A percentile compares a stretch with the other conserved stretches of the same genome.
Conservation (phyloP, 2,113 vertebrate species). For the Oceanites oceanicus region DNA sequence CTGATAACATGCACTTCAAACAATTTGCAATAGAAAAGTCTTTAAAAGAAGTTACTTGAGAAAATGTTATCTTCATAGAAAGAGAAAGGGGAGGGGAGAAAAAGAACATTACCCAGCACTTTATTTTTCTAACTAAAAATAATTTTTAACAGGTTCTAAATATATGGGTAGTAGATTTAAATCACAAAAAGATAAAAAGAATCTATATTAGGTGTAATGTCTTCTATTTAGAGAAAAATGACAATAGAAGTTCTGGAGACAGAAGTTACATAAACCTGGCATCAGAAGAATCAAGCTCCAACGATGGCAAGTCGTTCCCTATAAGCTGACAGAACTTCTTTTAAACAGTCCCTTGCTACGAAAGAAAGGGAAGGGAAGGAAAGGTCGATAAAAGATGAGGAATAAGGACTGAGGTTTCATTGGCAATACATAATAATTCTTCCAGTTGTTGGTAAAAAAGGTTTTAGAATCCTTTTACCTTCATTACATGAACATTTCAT, state of each 20-base stretch:
- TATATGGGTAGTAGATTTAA: slow-evolving; percentile 36
- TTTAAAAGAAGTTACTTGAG: not conserved
- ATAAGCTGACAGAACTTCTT: not conserved
- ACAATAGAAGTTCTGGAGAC: not conserved
- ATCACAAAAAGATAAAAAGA: slow-evolving; percentile 32
- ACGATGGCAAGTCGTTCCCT: not conserved
- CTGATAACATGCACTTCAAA: not conserved
- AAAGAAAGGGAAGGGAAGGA: not conserved
- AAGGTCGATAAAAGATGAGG: not conserved
- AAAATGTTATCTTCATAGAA: not conserved
- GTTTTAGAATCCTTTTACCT: not conserved
- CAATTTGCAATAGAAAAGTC: not conserved
- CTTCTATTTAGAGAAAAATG: slow-evolving; percentile 28
- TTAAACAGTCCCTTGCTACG: not conserved
- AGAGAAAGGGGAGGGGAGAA: not conserved
- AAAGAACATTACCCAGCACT: not conserved
- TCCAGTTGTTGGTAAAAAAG: not conserved
- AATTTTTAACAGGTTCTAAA: slow-evolving; percentile 15
- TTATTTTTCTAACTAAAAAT: slow-evolving; percentile 12
- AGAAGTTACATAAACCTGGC: not conserved
- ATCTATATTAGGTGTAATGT: not conserved
- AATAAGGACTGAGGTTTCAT: not conserved
- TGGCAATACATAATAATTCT: not conserved
- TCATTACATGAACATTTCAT: not conserved
- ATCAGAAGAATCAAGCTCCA: not conserved